Evolutionary conservation across 2,888 invertebrate genomes (phyloP).

Genomic region (Oeneis ivallda): DNA sequence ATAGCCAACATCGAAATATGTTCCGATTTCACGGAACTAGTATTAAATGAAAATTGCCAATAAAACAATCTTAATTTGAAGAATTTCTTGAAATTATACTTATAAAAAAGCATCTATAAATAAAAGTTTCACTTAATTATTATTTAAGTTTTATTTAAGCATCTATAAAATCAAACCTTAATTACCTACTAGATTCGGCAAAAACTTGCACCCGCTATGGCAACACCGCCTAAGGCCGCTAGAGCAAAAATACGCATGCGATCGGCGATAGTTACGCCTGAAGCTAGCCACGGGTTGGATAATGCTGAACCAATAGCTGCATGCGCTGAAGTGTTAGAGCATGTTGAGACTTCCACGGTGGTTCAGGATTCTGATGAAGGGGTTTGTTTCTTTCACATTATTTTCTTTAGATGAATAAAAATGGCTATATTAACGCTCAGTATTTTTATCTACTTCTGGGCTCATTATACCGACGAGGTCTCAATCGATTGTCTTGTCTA

Average conservation of each 20-base stretch:
- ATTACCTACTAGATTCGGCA: slow-evolving; percentile 65
- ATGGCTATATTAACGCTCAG: too few relatives aligned
- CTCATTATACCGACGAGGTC: too few relatives aligned
- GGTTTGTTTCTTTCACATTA: slow-evolving; percentile 24
- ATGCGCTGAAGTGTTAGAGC: slow-evolving; percentile 14
- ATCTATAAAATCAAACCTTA: slow-evolving; percentile 32
- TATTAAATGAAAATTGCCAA: too few relatives aligned
- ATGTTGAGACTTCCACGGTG: slow-evolving; percentile 2
- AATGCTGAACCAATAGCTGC: slow-evolving; percentile 16
- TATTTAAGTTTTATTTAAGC: too few relatives aligned
- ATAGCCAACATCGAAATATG: too few relatives aligned
- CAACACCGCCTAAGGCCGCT: slow-evolving; percentile 45
- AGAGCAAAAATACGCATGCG: slow-evolving; percentile 55
- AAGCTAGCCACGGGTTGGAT: slow-evolving; percentile 37
- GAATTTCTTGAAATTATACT: too few relatives aligned
- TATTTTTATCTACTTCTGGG: too few relatives aligned
- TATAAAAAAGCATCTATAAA: too few relatives aligned
- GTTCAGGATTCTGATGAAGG: slow-evolving; percentile 22
- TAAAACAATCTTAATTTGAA: too few relatives aligned
- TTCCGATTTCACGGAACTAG: too few relatives aligned
- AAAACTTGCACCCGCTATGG: slow-evolving; percentile 50
- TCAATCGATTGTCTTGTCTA: background rate
- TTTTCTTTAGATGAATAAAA: background rate
- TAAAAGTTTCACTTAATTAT: too few relatives aligned
- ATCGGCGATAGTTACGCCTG: slow-evolving; percentile 55